phyloP scores from a whole-genome alignment of 1,140 invertebrate genomes.

The Gyrodactylus salaris region DNA sequence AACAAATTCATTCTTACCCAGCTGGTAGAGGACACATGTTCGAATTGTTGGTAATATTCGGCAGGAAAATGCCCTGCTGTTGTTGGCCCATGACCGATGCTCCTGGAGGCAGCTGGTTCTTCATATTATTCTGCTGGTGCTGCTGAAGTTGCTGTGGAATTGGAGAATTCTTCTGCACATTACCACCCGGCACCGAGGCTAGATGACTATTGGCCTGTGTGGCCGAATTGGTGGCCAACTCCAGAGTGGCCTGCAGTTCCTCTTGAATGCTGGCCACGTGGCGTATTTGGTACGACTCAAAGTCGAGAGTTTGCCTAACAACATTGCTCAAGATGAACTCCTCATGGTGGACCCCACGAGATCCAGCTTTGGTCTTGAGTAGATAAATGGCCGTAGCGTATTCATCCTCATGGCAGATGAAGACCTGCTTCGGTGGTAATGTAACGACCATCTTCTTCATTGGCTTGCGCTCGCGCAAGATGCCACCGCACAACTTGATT shows the following conservation, averaged over 20 bases:
- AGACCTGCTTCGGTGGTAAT: background rate
- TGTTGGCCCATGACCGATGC: too few species aligned
- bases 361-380: background rate
- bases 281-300: slow-evolving; percentile 2
- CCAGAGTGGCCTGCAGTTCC: background rate
- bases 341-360: slow-evolving; percentile 2
- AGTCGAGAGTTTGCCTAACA: background rate
- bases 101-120: too few species aligned
- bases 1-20: too few species aligned
- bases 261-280: background rate
- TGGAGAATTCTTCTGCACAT: too few species aligned
- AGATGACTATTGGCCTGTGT: background rate
- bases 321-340: slow-evolving; percentile 4
- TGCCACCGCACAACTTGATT: background rate
- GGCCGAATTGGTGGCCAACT: background rate
- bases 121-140: too few species aligned
- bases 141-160: too few species aligned
- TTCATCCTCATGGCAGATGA: slow-evolving; percentile 6
- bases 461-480: background rate
- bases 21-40: too few species aligned
- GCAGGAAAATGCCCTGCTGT: too few species aligned
- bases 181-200: background rate
- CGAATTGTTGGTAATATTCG: too few species aligned
- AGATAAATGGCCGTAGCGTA: background rate
- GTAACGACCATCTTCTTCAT: slow-evolving; percentile 3